A percentile compares a stretch with the other conserved stretches of the same genome.
Conservation (phyloP, 2,888 invertebrate species). For the Polydrusus pterygomalis region DNA sequence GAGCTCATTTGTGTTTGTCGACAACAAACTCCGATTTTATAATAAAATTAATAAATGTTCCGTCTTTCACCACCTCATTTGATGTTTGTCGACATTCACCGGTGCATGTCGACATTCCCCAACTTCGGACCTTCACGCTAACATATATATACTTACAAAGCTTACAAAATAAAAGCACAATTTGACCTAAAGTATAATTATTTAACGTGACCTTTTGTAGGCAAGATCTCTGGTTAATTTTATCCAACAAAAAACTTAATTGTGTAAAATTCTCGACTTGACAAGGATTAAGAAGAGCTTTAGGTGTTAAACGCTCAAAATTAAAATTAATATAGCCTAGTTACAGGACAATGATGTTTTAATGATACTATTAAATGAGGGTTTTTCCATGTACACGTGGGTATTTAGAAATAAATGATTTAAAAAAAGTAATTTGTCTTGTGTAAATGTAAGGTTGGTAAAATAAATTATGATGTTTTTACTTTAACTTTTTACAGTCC, state of each 20-base stretch:
- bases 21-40: too few species aligned
- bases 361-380: constrained; percentile 7
- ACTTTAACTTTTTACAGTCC: not conserved
- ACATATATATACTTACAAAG: not conserved
- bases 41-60: too few species aligned
- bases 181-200: not conserved
- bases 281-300: constrained; percentile 23
- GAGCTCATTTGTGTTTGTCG: too few species aligned
- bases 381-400: constrained; percentile 4
- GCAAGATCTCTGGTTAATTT: not conserved
- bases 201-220: not conserved
- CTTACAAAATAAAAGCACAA: not conserved
- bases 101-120: too few species aligned
- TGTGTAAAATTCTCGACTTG: not conserved
- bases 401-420: not conserved
- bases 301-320: constrained; percentile 7
- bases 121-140: too few species aligned
- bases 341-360: constrained; percentile 14
- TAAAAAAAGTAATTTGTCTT: constrained; percentile 16
- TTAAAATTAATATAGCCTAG: constrained; percentile 19
- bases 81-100: too few species aligned
- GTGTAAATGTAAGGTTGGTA: constrained; percentile 14
- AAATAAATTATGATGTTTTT: constrained; percentile 2
- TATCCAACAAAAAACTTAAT: constrained; percentile 11
- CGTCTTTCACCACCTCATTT: too few species aligned